Percentiles rank a stretch among this genome's conserved stretches.
These are phyloP conservation scores for Promerops cafer DNA, from an alignment of 2,113 vertebrate genomes.

Conservation along the genomic window DNA sequence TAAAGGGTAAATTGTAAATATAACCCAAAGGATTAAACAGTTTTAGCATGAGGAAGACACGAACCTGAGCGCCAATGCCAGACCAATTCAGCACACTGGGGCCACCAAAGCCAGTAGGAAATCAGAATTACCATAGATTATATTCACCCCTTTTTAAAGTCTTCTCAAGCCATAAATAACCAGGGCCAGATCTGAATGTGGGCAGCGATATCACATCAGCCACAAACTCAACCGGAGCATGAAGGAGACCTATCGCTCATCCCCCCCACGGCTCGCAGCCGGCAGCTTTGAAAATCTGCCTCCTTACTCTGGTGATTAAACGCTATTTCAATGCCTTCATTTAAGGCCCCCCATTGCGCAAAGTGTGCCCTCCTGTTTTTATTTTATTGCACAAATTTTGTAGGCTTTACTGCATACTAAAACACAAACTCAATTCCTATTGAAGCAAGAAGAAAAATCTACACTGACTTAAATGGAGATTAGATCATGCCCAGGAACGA, in stretches of 20 bases:
- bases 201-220: not conserved
- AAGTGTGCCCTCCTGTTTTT: not conserved
- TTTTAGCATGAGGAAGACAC: not conserved
- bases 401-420: conserved; percentile 6
- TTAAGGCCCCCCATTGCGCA: not conserved
- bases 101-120: not conserved
- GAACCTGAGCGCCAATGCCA: not conserved
- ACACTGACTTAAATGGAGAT: not conserved
- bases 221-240: not conserved
- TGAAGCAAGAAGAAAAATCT: not conserved
- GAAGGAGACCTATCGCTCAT: not conserved
- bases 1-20: not conserved
- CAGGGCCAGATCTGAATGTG: not conserved
- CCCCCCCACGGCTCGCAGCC: not conserved
- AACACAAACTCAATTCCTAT: not conserved
- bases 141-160: not conserved
- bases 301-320: conserved; percentile 44
- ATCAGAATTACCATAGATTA: not conserved
- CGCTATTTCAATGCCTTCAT: not conserved
- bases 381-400: conserved; percentile 18
- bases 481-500: not conserved
- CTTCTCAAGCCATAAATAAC: not conserved
- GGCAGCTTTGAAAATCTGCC: not conserved
- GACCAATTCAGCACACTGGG: not conserved
- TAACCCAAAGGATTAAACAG: not conserved